Conservation (phyloP, 2,113 vertebrate species). For the Syngnathus floridae region DNA sequence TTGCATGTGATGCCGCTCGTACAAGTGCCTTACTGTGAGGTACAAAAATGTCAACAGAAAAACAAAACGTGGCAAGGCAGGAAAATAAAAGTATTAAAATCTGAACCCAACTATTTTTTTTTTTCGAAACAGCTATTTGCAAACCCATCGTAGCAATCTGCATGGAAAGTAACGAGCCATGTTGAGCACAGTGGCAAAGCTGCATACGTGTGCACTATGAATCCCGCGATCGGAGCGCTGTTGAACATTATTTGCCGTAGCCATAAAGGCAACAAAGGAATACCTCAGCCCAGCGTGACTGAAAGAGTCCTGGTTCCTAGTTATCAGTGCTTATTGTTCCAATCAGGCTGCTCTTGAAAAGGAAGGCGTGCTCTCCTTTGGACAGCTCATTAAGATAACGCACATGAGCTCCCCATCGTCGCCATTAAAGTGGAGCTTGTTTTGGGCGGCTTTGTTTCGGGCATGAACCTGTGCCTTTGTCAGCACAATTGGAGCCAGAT, state of each 20-base stretch:
- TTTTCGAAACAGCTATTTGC: too few species aligned
- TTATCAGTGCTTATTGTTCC: conserved; percentile 67
- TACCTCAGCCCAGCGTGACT: conserved; percentile 44
- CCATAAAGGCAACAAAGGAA: conserved; percentile 53
- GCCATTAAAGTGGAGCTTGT: conserved; percentile 67
- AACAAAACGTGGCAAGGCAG: background rate
- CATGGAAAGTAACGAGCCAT: background rate
- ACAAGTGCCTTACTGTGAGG: background rate
- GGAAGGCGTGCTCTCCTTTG: conserved; percentile 52
- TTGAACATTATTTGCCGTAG: conserved; percentile 53
- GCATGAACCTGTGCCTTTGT: conserved; percentile 66
- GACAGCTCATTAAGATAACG: conserved; percentile 73
- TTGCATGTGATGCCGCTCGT: conserved; percentile 4
- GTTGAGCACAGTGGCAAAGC: background rate
- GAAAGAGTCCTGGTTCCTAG: conserved; percentile 54
- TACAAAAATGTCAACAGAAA: background rate
- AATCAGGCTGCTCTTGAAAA: conserved; percentile 62
- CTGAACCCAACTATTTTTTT: too few species aligned
- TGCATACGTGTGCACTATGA: conserved; percentile 20
- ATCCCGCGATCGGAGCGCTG: conserved; percentile 37
- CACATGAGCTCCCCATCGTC: conserved; percentile 59
- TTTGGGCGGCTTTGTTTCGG: conserved; percentile 65
- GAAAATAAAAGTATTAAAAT: too few species aligned
- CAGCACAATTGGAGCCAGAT: conserved; percentile 70
- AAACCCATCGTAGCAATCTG: too few species aligned